Conservation (phyloP, 2,888 invertebrate species). For the Philopedon plagiatum region DNA sequence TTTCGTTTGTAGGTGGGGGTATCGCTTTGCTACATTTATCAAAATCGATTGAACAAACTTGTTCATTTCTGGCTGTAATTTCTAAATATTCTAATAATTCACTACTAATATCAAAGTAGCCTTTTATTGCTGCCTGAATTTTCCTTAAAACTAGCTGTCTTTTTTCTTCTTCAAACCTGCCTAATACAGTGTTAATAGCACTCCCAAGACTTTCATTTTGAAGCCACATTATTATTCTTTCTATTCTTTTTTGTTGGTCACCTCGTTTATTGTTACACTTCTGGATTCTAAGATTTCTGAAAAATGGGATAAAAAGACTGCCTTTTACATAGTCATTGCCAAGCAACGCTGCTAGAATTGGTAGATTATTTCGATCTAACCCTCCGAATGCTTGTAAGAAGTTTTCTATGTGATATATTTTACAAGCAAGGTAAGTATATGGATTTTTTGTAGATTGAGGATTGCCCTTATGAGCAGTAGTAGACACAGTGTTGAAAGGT, state of each 20-base stretch:
- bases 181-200: slow-evolving; percentile 78
- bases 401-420: slow-evolving; percentile 80
- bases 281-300: slow-evolving; percentile 75
- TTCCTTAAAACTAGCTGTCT: slow-evolving; percentile 72
- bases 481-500: slow-evolving; percentile 79
- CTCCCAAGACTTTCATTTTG: slow-evolving; percentile 78
- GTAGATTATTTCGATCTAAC: slow-evolving; percentile 74
- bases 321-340: slow-evolving; percentile 92
- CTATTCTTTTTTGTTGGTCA: slow-evolving; percentile 77
- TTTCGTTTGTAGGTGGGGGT: neutral
- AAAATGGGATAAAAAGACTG: slow-evolving; percentile 79
- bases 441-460: slow-evolving; percentile 37
- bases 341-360: slow-evolving; percentile 84
- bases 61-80: slow-evolving; percentile 45
- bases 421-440: slow-evolving; percentile 74
- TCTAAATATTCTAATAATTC: slow-evolving; percentile 74
- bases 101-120: slow-evolving; percentile 75
- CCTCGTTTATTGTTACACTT: slow-evolving; percentile 71
- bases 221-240: slow-evolving; percentile 83
- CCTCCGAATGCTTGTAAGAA: slow-evolving; percentile 78
- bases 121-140: slow-evolving; percentile 76
- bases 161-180: slow-evolving; percentile 73
- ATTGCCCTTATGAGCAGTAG: slow-evolving; percentile 62
- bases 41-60: slow-evolving; percentile 24
- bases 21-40: neutral